These are phyloP conservation scores for Solen grandis DNA, from an alignment of 1,140 invertebrate genomes.

Conservation along the genomic window DNA sequence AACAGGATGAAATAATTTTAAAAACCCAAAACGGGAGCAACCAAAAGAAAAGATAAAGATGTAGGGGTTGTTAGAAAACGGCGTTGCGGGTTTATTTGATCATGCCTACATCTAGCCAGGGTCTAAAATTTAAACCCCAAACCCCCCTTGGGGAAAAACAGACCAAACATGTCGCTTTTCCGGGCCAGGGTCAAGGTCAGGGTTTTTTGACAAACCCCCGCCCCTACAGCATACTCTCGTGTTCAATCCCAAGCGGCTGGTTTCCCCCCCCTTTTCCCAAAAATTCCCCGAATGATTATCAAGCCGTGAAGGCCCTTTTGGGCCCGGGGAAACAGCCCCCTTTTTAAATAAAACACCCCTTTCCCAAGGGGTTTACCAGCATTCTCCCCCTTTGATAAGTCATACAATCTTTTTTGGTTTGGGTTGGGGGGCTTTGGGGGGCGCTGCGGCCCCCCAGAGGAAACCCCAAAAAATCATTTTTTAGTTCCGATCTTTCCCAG, in stretches of 20 bases:
- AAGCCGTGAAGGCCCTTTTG: neutral
- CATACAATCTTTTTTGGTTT: neutral
- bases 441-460: neutral
- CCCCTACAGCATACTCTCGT: neutral
- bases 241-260: neutral
- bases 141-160: neutral
- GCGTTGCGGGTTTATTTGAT: too few species aligned
- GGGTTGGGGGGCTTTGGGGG: neutral
- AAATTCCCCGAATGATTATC: neutral
- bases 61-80: too few species aligned
- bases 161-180: neutral
- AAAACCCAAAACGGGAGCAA: too few species aligned
- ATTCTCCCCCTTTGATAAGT: neutral
- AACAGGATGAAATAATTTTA: too few species aligned
- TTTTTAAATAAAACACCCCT: constrained; percentile 19
- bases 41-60: too few species aligned
- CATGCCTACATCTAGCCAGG: constrained; percentile 31
- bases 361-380: constrained; percentile 10
- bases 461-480: neutral
- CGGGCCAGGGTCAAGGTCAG: neutral
- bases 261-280: neutral
- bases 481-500: neutral
- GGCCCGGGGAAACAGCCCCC: neutral
- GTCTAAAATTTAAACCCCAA: constrained; percentile 1
- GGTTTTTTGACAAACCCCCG: constrained; percentile 1